Evolutionary conservation across 2,888 invertebrate genomes (phyloP).

Genomic region (Phyllotreta striolata): DNA sequence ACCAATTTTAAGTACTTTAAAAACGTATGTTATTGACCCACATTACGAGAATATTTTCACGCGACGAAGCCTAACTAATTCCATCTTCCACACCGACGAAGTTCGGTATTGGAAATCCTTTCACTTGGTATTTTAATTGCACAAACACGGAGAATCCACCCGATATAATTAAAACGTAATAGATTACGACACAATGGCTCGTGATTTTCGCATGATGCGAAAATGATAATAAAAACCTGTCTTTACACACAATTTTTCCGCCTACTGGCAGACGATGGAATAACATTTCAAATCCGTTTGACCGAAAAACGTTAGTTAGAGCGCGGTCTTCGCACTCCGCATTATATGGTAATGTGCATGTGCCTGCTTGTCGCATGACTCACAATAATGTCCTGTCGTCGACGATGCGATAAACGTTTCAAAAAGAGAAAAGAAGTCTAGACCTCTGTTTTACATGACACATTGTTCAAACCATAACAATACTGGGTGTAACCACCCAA

Average conservation of each 20-base stretch:
- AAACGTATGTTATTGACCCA: too few species aligned
- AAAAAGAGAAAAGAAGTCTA: constrained; percentile 26
- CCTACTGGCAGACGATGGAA: too few species aligned
- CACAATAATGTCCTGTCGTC: constrained; percentile 26
- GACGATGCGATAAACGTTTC: constrained; percentile 15
- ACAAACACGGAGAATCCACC: neutral
- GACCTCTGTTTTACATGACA: constrained; percentile 26
- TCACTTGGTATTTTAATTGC: constrained; percentile 20
- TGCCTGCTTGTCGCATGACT: constrained; percentile 21
- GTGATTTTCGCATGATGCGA: too few species aligned
- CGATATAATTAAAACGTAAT: constrained; percentile 21
- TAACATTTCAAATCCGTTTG: too few species aligned
- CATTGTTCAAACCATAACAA: constrained; percentile 23
- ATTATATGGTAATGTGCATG: constrained; percentile 28
- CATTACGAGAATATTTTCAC: too few species aligned
- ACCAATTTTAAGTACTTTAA: too few species aligned
- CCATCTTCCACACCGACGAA: too few species aligned
- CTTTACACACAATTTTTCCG: too few species aligned
- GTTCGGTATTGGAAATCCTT: constrained; percentile 21
- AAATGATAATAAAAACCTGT: too few species aligned
- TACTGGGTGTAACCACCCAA: constrained; percentile 8
- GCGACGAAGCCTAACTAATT: too few species aligned
- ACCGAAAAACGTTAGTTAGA: too few species aligned
- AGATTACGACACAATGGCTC: constrained; percentile 14
- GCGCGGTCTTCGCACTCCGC: neutral